Evolutionary conservation across 2,113 vertebrate species (phyloP).

Genomic region (Halichoerus grypus): DNA sequence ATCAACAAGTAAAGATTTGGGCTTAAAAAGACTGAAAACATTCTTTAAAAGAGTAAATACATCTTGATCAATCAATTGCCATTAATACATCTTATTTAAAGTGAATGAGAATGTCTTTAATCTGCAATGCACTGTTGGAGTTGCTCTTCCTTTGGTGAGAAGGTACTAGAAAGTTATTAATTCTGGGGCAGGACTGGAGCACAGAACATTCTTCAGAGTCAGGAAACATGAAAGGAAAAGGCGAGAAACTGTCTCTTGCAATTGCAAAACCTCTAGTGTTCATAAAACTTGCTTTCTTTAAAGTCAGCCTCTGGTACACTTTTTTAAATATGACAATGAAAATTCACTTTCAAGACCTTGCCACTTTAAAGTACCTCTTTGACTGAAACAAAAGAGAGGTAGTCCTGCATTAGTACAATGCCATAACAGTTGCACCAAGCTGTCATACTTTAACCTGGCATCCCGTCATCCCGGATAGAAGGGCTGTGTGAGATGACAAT

Average conservation of each 20-base stretch:
- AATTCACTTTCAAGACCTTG: conserved; percentile 9
- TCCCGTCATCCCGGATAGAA: neutral
- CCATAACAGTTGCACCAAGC: neutral
- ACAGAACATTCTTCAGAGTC: neutral
- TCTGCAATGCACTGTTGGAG: neutral
- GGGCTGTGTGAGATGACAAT: conserved; percentile 44
- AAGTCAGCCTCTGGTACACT: neutral
- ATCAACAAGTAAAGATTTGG: conserved; percentile 1
- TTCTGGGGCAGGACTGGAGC: neutral
- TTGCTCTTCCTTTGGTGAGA: neutral
- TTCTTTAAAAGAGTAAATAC: conserved; percentile 34
- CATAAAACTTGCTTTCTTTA: neutral
- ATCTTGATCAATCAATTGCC: conserved; percentile 4
- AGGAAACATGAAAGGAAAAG: neutral
- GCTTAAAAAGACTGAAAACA: neutral
- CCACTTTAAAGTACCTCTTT: conserved; percentile 31
- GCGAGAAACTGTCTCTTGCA: neutral
- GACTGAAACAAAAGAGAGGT: conserved; percentile 29
- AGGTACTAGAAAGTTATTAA: neutral
- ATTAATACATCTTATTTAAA: neutral
- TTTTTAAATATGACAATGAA: conserved; percentile 5
- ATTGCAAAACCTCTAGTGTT: neutral
- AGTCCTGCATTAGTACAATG: neutral
- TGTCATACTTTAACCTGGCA: neutral
- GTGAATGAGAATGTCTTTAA: neutral